phyloP scores from a whole-genome alignment of 2,113 vertebrate genomes.

The Ochotona princeps region DNA sequence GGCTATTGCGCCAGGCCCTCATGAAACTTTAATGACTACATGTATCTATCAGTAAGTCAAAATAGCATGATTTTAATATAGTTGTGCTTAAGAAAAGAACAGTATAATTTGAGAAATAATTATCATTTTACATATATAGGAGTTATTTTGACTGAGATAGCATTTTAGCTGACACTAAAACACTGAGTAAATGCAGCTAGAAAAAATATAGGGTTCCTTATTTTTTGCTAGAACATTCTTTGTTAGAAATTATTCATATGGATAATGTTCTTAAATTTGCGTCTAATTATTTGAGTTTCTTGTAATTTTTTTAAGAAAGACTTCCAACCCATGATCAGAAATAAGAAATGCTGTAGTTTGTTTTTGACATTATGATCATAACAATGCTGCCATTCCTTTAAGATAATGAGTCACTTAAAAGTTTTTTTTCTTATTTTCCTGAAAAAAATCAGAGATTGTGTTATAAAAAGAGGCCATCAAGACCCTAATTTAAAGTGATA shows the following conservation, averaged over 20 bases:
- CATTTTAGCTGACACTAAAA: slow-evolving; percentile 64
- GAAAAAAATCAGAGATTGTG: slow-evolving; percentile 49
- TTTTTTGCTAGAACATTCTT: slow-evolving; percentile 53
- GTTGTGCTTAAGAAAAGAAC: slow-evolving; percentile 52
- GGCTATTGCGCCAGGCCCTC: too few species aligned
- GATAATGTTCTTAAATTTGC: slow-evolving; percentile 50
- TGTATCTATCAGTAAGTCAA: slow-evolving; percentile 60
- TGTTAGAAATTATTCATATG: slow-evolving; percentile 61
- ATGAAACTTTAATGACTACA: neutral
- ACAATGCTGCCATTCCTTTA: neutral
- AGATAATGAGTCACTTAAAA: slow-evolving; percentile 26
- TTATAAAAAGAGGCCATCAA: slow-evolving; percentile 51
- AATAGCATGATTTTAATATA: slow-evolving; percentile 57
- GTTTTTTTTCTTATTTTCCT: neutral
- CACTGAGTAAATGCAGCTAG: slow-evolving; percentile 47
- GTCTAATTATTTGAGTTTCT: slow-evolving; percentile 12
- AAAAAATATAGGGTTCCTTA: slow-evolving; percentile 21
- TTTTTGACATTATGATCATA: slow-evolving; percentile 62
- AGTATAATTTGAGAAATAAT: slow-evolving; percentile 73
- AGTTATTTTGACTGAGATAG: slow-evolving; percentile 65
- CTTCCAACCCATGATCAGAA: neutral
- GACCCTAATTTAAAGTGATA: slow-evolving; percentile 55
- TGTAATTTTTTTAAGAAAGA: neutral
- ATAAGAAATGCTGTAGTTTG: neutral
- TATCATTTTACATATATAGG: slow-evolving; percentile 66